Conservation (phyloP, 2,797 vertebrate species). For the Tapirus indicus region DNA sequence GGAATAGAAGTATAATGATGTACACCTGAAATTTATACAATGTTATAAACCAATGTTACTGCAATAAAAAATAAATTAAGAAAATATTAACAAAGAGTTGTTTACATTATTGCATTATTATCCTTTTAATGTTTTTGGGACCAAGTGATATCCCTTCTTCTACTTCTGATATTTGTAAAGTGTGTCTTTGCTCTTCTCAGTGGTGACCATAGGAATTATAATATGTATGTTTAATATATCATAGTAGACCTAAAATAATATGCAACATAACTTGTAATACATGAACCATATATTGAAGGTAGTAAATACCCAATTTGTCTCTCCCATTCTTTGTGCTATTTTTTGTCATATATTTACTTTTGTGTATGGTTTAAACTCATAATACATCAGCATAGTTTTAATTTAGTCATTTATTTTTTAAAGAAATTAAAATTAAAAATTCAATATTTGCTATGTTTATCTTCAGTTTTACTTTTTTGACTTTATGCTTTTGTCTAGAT, state of each 20-base stretch:
- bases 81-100: neutral
- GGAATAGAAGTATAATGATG: too few relatives aligned
- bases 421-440: neutral
- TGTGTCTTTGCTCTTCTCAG: neutral
- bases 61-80: too few relatives aligned
- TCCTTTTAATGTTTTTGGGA: neutral
- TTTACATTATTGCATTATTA: neutral
- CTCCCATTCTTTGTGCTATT: neutral
- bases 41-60: too few relatives aligned
- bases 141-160: neutral
- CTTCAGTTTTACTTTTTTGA: neutral
- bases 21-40: too few relatives aligned
- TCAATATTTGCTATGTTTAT: neutral
- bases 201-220: neutral
- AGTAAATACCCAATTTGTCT: neutral
- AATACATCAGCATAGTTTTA: neutral
- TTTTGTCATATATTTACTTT: neutral
- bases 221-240: neutral
- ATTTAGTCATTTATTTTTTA: neutral
- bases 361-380: neutral
- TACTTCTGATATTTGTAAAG: neutral
- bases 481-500: neutral
- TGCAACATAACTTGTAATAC: neutral
- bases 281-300: neutral
- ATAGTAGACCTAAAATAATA: neutral